Evolutionary conservation across 2,888 invertebrate genomes (phyloP).

Genomic region (Idaea biselata): DNA sequence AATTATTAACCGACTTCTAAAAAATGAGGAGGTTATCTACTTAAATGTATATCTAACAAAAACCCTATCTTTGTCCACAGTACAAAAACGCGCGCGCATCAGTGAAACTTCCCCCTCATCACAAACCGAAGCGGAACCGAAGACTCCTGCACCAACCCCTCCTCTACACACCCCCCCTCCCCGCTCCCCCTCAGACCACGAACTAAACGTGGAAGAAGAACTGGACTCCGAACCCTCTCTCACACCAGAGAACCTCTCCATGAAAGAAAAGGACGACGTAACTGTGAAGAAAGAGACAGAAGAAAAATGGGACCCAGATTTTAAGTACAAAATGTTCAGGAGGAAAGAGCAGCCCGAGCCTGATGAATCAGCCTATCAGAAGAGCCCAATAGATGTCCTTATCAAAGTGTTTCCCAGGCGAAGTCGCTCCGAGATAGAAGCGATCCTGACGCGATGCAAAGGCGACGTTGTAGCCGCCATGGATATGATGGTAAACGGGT

Average conservation of each 20-base stretch:
- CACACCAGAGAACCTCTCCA: constrained; percentile 90
- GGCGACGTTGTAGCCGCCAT: constrained; percentile 96
- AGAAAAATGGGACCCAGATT: constrained; percentile 69
- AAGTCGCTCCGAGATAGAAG: constrained; percentile 92
- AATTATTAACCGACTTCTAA: too few relatives aligned
- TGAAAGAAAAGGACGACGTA: constrained; percentile 83
- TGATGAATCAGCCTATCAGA: constrained; percentile 55
- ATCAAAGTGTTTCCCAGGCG: constrained; percentile 94
- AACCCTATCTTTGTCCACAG: constrained; percentile 56
- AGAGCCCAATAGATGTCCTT: constrained; percentile 93
- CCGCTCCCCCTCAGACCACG: constrained; percentile 73
- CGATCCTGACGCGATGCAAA: constrained; percentile 89
- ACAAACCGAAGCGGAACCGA: constrained; percentile 50
- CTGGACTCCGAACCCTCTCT: constrained; percentile 78
- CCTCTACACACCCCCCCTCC: constrained; percentile 66
- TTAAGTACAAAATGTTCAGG: constrained; percentile 69
- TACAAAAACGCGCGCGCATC: constrained; percentile 74
- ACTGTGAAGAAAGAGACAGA: constrained; percentile 75
- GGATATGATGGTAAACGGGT: constrained; percentile 91
- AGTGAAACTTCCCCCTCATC: constrained; percentile 68
- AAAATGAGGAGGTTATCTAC: too few relatives aligned
- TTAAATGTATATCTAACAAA: constrained; percentile 8
- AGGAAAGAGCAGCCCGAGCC: constrained; percentile 53
- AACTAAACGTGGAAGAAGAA: constrained; percentile 81
- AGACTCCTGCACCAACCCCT: constrained; percentile 59